Evolutionary conservation across 2,888 invertebrate species (phyloP), one percentile per base, ranked within the genome.

Genomic region (Drosophila parthenogenetica): DNA sequence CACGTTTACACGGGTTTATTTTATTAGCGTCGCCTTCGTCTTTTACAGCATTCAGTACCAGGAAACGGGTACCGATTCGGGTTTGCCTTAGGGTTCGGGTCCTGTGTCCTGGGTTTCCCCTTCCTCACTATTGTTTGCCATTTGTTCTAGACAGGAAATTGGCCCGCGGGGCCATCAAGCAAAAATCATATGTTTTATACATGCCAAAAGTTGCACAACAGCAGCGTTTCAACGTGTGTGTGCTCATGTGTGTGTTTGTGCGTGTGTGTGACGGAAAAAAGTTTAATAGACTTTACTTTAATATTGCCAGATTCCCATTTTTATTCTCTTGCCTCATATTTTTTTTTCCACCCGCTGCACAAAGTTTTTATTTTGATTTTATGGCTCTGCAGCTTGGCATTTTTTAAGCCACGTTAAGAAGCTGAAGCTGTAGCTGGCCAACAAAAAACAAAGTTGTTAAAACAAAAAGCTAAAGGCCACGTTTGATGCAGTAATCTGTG

Each of bases 151-250:
- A 87, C 87, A 81, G 82, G 77, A 87, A 87, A 87, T 87, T 87
- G 85, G 85, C 87, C 87, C 87, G 85, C 79, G 75, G 82, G 79
- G 71, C 79, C 83, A 81, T 89, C 81, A 81, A 76, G 70, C 78
- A 79, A 89, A 89, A 84, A 85, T 87, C 85, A 89, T 87, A 89
- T 87, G 84, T 84, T 81, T 86, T 86, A 86, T 88, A 80, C 83
- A 86, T 79, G 81, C 79, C 70, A 67, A 71, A 78, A 75, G 63
- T 81, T 25, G 46, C 53, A 42, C 54, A 37, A 16, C 43, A 55
- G 42, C 51, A 42, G 16, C 42, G 11, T 25, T 25, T 29, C 29
- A 25, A 2, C 2, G 29, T 29, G 29, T 29, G 29, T 29, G 29
- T 29, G 2, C 8, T 25, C 25, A 7, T 25, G 29, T 29, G 29